Percentiles rank a stretch among this genome's conserved stretches.
These are phyloP conservation scores for Triplophysa tibetana DNA, from an alignment of 2,113 vertebrate species.

Conservation along the genomic window DNA sequence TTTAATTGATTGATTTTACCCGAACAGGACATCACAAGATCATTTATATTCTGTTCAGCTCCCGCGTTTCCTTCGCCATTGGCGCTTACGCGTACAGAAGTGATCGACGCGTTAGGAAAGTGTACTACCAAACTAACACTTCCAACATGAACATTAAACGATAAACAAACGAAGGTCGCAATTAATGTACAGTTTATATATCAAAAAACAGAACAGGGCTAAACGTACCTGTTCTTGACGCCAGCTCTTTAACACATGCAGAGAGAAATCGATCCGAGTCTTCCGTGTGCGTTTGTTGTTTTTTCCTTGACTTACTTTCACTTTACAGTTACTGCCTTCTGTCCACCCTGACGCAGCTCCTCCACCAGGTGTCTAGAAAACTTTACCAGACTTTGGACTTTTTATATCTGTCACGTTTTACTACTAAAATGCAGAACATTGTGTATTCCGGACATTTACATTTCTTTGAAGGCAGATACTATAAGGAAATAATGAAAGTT, in stretches of 20 bases:
- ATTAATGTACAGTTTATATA: neutral
- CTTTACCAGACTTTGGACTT: neutral
- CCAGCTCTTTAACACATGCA: slow-evolving; percentile 42
- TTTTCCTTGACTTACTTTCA: neutral
- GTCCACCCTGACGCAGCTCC: slow-evolving; percentile 3
- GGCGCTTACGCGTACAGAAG: neutral
- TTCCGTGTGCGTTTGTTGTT: slow-evolving; percentile 36
- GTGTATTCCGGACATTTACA: too few species aligned
- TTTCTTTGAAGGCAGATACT: too few species aligned
- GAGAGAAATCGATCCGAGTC: slow-evolving; percentile 20
- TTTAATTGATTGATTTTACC: neutral
- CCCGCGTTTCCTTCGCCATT: neutral
- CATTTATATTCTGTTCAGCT: neutral
- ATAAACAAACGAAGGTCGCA: neutral
- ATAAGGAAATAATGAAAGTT: too few species aligned
- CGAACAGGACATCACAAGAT: neutral
- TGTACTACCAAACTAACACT: neutral
- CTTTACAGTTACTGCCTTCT: slow-evolving; percentile 6
- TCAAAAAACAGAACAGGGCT: neutral
- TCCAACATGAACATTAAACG: neutral
- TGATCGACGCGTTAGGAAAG: neutral
- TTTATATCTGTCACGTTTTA: neutral
- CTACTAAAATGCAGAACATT: too few species aligned
- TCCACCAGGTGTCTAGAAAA: neutral
- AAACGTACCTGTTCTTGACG: slow-evolving; percentile 18